A percentile compares a stretch with the other conserved stretches of the same genome.
These are phyloP conservation scores for Tupaia tana DNA, from an alignment of 2,113 vertebrate genomes.

Conservation along the genomic window DNA sequence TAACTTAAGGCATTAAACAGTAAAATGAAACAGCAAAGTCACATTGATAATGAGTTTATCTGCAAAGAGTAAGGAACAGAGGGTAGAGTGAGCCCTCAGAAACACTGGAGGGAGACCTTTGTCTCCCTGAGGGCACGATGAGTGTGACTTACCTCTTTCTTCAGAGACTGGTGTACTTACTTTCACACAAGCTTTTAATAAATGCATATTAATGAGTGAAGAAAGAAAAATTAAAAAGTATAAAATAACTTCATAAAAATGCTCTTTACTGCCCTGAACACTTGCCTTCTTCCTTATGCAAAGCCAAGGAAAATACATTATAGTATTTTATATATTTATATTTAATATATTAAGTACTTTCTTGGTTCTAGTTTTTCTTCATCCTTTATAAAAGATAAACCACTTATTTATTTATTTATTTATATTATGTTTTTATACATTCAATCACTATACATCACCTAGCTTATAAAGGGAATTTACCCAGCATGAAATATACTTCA, in stretches of 20 bases:
- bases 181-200: background rate
- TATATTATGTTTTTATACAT: no score
- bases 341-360: background rate
- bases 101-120: background rate
- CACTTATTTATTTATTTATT: no score
- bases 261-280: background rate
- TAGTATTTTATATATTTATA: background rate
- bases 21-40: conserved; percentile 7
- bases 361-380: background rate
- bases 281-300: background rate
- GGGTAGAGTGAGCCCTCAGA: background rate
- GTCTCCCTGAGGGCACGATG: background rate
- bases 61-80: background rate
- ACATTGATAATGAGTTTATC: background rate
- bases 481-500: no score
- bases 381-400: background rate
- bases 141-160: background rate
- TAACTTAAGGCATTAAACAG: background rate
- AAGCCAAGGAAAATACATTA: background rate
- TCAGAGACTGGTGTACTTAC: background rate
- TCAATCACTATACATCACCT: no score
- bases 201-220: conserved; percentile 4
- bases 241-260: conserved; percentile 41
- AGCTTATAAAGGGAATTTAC: no score
- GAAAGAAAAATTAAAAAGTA: background rate